phyloP scores from a whole-genome alignment of 2,888 invertebrate species.

The Ligdia adustata region DNA sequence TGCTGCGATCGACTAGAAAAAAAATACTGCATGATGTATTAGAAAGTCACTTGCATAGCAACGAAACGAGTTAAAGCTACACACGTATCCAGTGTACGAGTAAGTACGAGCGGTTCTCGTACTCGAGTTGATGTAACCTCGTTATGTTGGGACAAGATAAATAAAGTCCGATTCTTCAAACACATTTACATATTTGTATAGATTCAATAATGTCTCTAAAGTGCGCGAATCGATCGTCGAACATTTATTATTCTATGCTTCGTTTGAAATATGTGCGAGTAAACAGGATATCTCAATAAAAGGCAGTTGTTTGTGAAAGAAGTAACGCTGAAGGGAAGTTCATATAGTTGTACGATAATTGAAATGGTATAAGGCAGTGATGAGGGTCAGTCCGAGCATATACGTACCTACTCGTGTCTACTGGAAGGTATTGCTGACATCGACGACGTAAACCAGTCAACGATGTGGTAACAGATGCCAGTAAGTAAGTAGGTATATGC shows the following conservation, averaged over 20 bases:
- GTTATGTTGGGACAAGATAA: conserved; percentile 65
- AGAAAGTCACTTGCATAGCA: conserved; percentile 78
- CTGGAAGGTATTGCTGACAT: conserved; percentile 42
- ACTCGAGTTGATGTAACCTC: conserved; percentile 74
- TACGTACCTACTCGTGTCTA: conserved; percentile 26
- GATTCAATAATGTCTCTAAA: conserved; percentile 35
- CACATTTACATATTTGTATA: conserved; percentile 47
- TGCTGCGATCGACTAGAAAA: conserved; percentile 33
- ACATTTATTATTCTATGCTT: conserved; percentile 31
- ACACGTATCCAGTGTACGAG: conserved; percentile 62
- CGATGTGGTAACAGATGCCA: conserved; percentile 62
- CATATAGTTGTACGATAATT: too few relatives aligned
- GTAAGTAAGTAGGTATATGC: conserved; percentile 53
- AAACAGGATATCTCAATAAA: conserved; percentile 8
- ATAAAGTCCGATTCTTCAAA: conserved; percentile 59
- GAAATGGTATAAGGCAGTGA: too few relatives aligned
- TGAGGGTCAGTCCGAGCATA: too few relatives aligned
- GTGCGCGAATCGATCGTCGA: conserved; percentile 37
- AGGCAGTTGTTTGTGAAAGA: background rate
- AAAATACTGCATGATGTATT: conserved; percentile 66
- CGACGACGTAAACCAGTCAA: conserved; percentile 61
- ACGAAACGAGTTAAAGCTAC: conserved; percentile 73
- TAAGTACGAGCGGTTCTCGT: conserved; percentile 62
- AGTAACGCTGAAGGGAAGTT: background rate
- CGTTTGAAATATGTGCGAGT: conserved; percentile 8